Percentiles rank a stretch among this genome's conserved stretches.
Conservation (phyloP, 2,888 invertebrate species). For the Drosophila borealis region DNA sequence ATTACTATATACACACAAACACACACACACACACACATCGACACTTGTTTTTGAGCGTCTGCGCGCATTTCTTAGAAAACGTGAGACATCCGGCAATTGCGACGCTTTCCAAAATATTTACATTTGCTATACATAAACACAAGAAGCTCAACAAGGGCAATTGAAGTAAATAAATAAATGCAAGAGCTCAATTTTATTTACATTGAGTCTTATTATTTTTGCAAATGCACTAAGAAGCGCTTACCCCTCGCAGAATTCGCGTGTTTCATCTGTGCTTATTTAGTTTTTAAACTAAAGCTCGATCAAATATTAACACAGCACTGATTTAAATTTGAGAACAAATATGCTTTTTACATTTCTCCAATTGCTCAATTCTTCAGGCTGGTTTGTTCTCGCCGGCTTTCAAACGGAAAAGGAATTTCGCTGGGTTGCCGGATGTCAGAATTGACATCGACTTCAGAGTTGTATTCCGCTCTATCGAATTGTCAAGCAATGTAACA, state of each 20-base stretch:
- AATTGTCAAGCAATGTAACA: not conserved
- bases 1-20: not conserved
- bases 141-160: not conserved
- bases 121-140: not conserved
- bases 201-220: too few relatives aligned
- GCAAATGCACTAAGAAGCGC: not conserved
- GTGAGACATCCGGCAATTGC: not conserved
- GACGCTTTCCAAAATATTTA: constrained; percentile 14
- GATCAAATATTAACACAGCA: not conserved
- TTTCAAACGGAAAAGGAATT: not conserved
- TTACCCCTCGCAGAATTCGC: not conserved
- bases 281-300: not conserved
- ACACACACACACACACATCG: not conserved
- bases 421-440: not conserved
- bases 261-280: not conserved
- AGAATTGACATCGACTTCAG: not conserved
- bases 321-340: not conserved
- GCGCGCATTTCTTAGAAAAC: constrained; percentile 25
- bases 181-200: not conserved
- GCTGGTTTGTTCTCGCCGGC: not conserved
- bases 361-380: rapidly evolving
- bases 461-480: constrained; percentile 3
- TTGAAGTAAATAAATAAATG: constrained; percentile 9
- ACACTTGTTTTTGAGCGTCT: constrained; percentile 7
- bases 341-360: not conserved